These are phyloP conservation scores for Pseudotriccus pelzelni DNA, from an alignment of 2,797 vertebrate genomes.

Conservation along the genomic window DNA sequence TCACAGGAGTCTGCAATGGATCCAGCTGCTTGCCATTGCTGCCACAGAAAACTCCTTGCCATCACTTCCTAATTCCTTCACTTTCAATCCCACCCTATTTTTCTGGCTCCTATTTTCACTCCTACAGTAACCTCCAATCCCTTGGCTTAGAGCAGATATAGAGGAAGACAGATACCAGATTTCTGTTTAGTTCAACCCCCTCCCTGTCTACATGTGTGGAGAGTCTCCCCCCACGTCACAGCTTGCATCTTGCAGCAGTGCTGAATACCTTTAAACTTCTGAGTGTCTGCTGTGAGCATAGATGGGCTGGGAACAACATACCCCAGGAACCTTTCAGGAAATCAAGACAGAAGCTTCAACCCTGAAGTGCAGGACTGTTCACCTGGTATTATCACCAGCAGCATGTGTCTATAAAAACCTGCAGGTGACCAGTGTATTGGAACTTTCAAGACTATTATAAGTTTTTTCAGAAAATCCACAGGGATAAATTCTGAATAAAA, in stretches of 20 bases:
- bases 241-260: neutral
- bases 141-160: neutral
- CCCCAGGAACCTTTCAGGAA: neutral
- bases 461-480: neutral
- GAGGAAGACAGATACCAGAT: neutral
- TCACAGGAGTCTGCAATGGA: neutral
- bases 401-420: neutral
- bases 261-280: rapidly evolving
- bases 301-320: neutral
- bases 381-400: neutral
- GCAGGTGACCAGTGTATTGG: neutral
- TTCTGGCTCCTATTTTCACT: neutral
- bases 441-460: neutral
- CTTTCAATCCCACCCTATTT: neutral
- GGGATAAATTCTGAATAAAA: neutral
- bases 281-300: neutral
- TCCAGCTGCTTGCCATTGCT: neutral
- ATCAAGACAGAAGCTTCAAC: neutral
- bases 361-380: neutral
- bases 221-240: neutral
- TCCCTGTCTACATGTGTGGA: neutral
- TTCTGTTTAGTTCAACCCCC: neutral
- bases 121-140: neutral
- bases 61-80: neutral
- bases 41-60: neutral